Conservation (phyloP, 2,888 invertebrate species). For the Lampropteryx suffumata region DNA sequence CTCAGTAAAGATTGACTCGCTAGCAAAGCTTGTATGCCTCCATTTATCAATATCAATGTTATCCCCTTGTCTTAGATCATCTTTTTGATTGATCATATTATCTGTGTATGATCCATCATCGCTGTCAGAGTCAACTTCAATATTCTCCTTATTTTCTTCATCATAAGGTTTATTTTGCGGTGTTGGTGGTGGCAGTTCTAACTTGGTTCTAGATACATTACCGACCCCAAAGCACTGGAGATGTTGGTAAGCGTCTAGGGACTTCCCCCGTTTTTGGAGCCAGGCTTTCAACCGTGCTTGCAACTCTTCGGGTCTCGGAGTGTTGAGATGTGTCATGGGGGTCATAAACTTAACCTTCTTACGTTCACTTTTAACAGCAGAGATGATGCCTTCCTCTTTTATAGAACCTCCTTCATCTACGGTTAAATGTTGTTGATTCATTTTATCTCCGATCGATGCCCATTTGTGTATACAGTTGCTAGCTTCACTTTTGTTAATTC, state of each 20-base stretch:
- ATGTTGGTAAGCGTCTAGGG: slow-evolving; percentile 73
- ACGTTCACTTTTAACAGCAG: slow-evolving; percentile 69
- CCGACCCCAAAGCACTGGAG: slow-evolving; percentile 79
- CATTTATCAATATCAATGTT: slow-evolving; percentile 48
- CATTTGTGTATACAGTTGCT: slow-evolving; percentile 69
- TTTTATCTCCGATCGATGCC: slow-evolving; percentile 67
- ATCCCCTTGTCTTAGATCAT: slow-evolving; percentile 19
- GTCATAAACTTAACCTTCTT: slow-evolving; percentile 72
- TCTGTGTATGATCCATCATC: slow-evolving; percentile 68
- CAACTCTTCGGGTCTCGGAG: slow-evolving; percentile 67
- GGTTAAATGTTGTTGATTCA: slow-evolving; percentile 55
- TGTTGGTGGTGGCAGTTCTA: neutral
- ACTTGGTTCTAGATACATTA: slow-evolving; percentile 34
- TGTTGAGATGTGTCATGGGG: slow-evolving; percentile 58
- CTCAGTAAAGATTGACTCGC: slow-evolving; percentile 49
- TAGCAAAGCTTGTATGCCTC: slow-evolving; percentile 56
- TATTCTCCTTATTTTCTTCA: slow-evolving; percentile 80
- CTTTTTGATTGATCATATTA: slow-evolving; percentile 51
- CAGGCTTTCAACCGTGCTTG: slow-evolving; percentile 72
- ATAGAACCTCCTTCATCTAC: slow-evolving; percentile 58
- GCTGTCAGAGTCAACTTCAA: slow-evolving; percentile 65
- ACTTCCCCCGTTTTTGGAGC: slow-evolving; percentile 78
- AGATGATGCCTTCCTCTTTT: slow-evolving; percentile 53
- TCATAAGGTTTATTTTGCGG: slow-evolving; percentile 44
- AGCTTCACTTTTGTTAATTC: slow-evolving; percentile 58